Percentiles rank a stretch among this genome's conserved stretches.
Conservation (phyloP, 2,797 vertebrate species). For the Aulostomus chinensis region DNA sequence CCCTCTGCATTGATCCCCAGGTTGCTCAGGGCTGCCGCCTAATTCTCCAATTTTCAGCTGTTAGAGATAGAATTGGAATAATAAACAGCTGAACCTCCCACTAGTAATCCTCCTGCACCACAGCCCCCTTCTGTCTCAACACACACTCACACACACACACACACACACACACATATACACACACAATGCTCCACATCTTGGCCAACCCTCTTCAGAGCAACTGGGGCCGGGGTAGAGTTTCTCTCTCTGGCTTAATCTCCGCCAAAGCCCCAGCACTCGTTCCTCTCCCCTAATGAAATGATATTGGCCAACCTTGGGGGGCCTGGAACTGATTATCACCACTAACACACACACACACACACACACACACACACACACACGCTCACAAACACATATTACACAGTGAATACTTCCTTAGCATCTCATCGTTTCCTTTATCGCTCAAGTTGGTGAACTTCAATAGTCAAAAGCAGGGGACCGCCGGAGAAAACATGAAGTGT, state of each 20-base stretch:
- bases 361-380: slow-evolving; percentile 14
- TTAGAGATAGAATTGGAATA: slow-evolving; percentile 86
- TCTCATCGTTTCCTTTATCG: slow-evolving; percentile 12
- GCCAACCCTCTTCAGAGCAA: slow-evolving; percentile 63
- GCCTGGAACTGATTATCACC: slow-evolving; percentile 78
- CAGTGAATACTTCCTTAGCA: background rate
- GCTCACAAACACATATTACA: slow-evolving; percentile 10
- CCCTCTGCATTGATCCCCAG: slow-evolving; percentile 72
- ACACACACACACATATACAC: slow-evolving; percentile 26
- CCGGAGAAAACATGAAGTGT: slow-evolving; percentile 28
- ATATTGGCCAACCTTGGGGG: slow-evolving; percentile 59
- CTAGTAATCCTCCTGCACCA: slow-evolving; percentile 75
- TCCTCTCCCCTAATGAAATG: slow-evolving; percentile 71
- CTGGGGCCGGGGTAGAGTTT: slow-evolving; percentile 75
- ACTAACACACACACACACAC: slow-evolving; percentile 21
- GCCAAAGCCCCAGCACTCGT: slow-evolving; percentile 58
- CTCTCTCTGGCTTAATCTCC: slow-evolving; percentile 72
- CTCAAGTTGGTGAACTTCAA: no score
- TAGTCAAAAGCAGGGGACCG: background rate
- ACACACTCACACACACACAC: slow-evolving; percentile 4
- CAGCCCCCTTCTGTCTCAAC: background rate
- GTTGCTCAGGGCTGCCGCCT: slow-evolving; percentile 72
- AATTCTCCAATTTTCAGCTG: slow-evolving; percentile 87
- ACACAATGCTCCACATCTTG: slow-evolving; percentile 47
- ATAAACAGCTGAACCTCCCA: slow-evolving; percentile 86